These are phyloP conservation scores for Pangasius mekongensis DNA, from an alignment of 2,797 vertebrate genomes.

Conservation along the genomic window DNA sequence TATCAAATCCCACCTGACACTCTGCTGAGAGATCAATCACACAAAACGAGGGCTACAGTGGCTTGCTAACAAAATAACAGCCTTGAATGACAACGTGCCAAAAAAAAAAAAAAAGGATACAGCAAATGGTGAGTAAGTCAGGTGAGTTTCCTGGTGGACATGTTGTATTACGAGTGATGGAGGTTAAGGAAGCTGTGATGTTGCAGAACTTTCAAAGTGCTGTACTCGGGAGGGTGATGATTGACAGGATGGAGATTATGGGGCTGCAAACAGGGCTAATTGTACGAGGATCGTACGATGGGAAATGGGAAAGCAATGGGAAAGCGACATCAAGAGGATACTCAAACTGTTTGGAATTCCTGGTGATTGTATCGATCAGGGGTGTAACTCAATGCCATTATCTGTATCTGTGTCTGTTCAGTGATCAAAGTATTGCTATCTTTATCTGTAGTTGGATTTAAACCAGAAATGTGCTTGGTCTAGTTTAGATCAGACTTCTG, in stretches of 20 bases:
- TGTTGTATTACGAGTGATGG: not conserved
- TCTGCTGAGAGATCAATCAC: slow-evolving; percentile 36
- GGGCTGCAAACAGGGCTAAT: not conserved
- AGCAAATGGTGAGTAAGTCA: not conserved
- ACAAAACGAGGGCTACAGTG: slow-evolving; percentile 7
- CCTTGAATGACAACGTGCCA: slow-evolving; percentile 1
- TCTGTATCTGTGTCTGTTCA: not conserved
- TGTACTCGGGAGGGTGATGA: not conserved
- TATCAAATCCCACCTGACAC: slow-evolving; percentile 46
- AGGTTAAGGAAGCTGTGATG: slow-evolving; percentile 35
- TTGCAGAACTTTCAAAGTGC: not conserved
- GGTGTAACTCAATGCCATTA: not conserved
- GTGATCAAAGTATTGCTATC: not conserved
- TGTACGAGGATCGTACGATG: not conserved
- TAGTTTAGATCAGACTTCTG: not conserved
- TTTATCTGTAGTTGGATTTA: not conserved
- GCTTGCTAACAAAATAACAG: slow-evolving; percentile 3
- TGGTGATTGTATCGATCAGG: slow-evolving; percentile 1
- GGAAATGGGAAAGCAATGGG: not conserved
- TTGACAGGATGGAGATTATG: slow-evolving; percentile 38
- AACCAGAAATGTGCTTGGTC: not conserved
- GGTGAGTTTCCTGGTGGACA: not conserved
- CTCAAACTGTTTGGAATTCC: not conserved
- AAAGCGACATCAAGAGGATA: not conserved
- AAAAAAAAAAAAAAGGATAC: not conserved